Percentiles rank a stretch among this genome's conserved stretches.
Evolutionary conservation across 2,888 invertebrate genomes (phyloP).

Genomic region (Deilephila elpenor): DNA sequence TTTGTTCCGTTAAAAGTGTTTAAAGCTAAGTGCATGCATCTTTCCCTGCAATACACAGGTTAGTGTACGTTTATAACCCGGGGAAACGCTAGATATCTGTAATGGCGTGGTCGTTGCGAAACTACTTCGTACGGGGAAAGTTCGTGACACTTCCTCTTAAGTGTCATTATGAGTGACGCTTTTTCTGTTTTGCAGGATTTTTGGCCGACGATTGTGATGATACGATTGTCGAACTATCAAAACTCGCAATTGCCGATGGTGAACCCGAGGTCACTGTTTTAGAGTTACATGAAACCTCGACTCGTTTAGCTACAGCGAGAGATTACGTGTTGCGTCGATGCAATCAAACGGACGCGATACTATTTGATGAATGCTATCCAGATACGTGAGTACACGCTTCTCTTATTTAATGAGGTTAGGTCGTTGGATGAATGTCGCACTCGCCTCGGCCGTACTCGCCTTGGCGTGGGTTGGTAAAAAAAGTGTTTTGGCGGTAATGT

Average conservation of each 20-base stretch:
- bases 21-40: slow-evolving; percentile 85
- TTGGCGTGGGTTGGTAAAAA: slow-evolving; percentile 26
- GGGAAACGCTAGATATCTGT: slow-evolving; percentile 34
- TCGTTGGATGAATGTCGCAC: not conserved
- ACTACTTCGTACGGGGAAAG: slow-evolving; percentile 77
- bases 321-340: slow-evolving; percentile 87
- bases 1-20: slow-evolving; percentile 80
- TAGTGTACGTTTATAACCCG: slow-evolving; percentile 46
- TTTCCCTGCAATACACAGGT: slow-evolving; percentile 84
- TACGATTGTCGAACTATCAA: slow-evolving; percentile 82
- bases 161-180: slow-evolving; percentile 62
- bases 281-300: slow-evolving; percentile 73
- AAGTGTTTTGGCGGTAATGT: slow-evolving; percentile 45
- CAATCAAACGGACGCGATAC: slow-evolving; percentile 85
- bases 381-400: slow-evolving; percentile 79
- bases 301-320: slow-evolving; percentile 68
- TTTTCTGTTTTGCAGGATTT: slow-evolving; percentile 74
- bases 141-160: slow-evolving; percentile 77
- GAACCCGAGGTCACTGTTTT: slow-evolving; percentile 75
- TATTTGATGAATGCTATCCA: slow-evolving; percentile 88
- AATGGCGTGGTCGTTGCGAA: slow-evolving; percentile 56
- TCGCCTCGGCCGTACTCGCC: not conserved
- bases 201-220: slow-evolving; percentile 84
- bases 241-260: slow-evolving; percentile 79
- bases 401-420: slow-evolving; percentile 21